phyloP scores from a whole-genome alignment of 2,888 invertebrate genomes.

The Pristionchus arcanus region DNA sequence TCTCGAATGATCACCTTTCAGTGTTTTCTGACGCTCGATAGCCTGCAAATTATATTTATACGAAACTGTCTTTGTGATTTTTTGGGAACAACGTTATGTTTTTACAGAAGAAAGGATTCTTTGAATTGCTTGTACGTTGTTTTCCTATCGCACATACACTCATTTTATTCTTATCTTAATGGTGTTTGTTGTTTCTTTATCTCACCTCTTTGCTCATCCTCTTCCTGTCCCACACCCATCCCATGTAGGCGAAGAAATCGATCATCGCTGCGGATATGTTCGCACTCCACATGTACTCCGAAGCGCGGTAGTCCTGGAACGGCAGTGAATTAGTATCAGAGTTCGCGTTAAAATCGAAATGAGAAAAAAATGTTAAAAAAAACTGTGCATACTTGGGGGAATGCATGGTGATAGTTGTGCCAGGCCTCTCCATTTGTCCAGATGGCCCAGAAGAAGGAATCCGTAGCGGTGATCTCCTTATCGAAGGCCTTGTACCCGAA shows the following conservation, averaged over 20 bases:
- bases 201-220: slow-evolving; percentile 52
- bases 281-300: slow-evolving; percentile 69
- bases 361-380: too few relatives aligned
- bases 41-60: too few relatives aligned
- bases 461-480: slow-evolving; percentile 81
- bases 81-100: not conserved
- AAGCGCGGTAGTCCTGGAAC: slow-evolving; percentile 73
- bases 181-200: too few relatives aligned
- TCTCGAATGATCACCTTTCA: slow-evolving; percentile 47
- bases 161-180: too few relatives aligned
- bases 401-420: slow-evolving; percentile 82
- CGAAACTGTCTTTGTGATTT: too few relatives aligned
- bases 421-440: slow-evolving; percentile 80
- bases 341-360: too few relatives aligned
- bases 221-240: too few relatives aligned
- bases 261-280: slow-evolving; percentile 75
- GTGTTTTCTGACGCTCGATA: not conserved
- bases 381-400: slow-evolving; percentile 79
- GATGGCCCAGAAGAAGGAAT: slow-evolving; percentile 72
- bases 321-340: too few relatives aligned
- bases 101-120: too few relatives aligned
- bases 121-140: too few relatives aligned
- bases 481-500: slow-evolving; percentile 95
- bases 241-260: slow-evolving; percentile 70
- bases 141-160: too few relatives aligned